Conservation (phyloP, 2,888 invertebrate genomes). For the Teleiodes luculella region DNA sequence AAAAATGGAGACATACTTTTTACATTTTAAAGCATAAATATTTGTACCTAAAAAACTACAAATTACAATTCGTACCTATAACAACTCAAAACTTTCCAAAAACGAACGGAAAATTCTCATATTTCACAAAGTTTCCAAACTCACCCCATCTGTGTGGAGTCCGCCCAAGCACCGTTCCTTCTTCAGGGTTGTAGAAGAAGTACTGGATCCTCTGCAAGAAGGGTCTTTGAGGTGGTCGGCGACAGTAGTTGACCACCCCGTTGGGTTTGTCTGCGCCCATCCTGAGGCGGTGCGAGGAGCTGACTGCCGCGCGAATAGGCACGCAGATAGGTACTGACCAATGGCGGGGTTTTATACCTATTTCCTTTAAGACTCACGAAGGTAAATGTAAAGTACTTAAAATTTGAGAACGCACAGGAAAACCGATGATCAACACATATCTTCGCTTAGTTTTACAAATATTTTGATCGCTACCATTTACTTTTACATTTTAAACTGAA, state of each 20-base stretch:
- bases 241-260: slow-evolving; percentile 60
- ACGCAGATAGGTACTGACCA: neutral
- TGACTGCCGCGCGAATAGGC: neutral
- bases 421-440: no score
- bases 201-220: slow-evolving; percentile 57
- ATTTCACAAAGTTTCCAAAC: slow-evolving; percentile 30
- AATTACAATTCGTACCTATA: neutral
- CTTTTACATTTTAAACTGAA: no score
- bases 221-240: slow-evolving; percentile 61
- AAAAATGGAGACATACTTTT: no score
- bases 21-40: no score
- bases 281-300: slow-evolving; percentile 23
- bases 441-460: no score
- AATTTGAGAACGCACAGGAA: no score
- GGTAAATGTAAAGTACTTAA: neutral
- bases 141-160: slow-evolving; percentile 83
- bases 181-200: slow-evolving; percentile 79
- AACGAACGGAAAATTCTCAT: neutral
- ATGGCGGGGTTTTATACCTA: slow-evolving; percentile 14
- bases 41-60: no score
- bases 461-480: no score
- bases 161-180: slow-evolving; percentile 80
- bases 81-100: neutral
- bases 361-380: slow-evolving; percentile 15
- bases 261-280: slow-evolving; percentile 70